Percentiles rank a stretch among this genome's conserved stretches.
phyloP scores from a whole-genome alignment of 2,888 invertebrate genomes.

The Epinotia bilunana region DNA sequence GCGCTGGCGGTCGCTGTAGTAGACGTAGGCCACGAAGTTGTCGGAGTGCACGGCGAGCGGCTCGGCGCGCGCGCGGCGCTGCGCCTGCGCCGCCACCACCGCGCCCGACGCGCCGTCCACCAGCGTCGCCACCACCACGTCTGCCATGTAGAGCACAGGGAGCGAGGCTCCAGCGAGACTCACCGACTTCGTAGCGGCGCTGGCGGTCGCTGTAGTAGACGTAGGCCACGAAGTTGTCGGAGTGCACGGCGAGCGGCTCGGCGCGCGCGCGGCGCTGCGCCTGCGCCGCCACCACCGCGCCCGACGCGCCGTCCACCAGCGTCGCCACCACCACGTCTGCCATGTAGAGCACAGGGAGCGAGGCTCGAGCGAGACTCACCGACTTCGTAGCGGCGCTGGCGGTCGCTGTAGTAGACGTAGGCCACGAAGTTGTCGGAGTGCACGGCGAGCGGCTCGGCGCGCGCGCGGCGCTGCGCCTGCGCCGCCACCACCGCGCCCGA shows the following conservation, averaged over 20 bases:
- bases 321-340: constrained; percentile 93
- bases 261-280: constrained; percentile 93
- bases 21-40: constrained; percentile 97
- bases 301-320: constrained; percentile 96
- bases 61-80: constrained; percentile 93
- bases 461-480: constrained; percentile 92
- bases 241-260: constrained; percentile 93
- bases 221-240: constrained; percentile 98
- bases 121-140: constrained; percentile 93
- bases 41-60: constrained; percentile 95
- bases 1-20: constrained; percentile 96
- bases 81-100: constrained; percentile 92
- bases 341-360: no score
- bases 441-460: constrained; percentile 91
- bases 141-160: no score
- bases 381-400: constrained; percentile 95
- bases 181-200: constrained; percentile 94
- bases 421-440: constrained; percentile 99
- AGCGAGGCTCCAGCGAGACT: constrained; percentile 27
- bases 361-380: constrained; percentile 69
- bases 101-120: constrained; percentile 96
- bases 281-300: constrained; percentile 92
- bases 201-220: constrained; percentile 97
- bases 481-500: constrained; percentile 95
- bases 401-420: constrained; percentile 97